phyloP scores from a whole-genome alignment of 2,113 vertebrate genomes.

The Lepisosteus oculatus region DNA sequence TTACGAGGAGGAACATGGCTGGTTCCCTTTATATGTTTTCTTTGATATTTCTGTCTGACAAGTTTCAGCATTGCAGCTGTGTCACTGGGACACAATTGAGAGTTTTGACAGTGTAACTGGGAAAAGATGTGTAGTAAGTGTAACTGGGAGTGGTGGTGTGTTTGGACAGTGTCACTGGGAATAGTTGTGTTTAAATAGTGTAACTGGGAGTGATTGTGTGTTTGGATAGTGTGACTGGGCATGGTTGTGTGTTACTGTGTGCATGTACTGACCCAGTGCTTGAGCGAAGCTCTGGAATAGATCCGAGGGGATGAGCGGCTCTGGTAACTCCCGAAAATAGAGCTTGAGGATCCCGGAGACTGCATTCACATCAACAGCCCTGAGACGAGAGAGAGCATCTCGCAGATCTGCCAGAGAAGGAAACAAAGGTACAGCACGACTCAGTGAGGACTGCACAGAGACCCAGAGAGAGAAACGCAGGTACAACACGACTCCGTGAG shows the following conservation, averaged over 20 bases:
- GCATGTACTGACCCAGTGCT: slow-evolving; percentile 41
- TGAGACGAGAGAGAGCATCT: slow-evolving; percentile 56
- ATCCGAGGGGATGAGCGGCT: slow-evolving; percentile 56
- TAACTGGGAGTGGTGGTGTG: too few species aligned
- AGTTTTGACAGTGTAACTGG: too few species aligned
- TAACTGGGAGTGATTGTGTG: too few species aligned
- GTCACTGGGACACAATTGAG: not conserved
- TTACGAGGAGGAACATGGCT: too few species aligned
- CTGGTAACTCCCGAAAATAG: slow-evolving; percentile 66
- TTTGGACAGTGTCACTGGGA: too few species aligned
- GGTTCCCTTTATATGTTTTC: too few species aligned
- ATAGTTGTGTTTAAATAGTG: too few species aligned
- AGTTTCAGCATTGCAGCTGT: not conserved
- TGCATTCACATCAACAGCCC: slow-evolving; percentile 53
- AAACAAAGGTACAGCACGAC: not conserved
- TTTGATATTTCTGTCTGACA: not conserved
- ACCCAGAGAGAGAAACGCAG: not conserved
- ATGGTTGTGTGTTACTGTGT: too few species aligned
- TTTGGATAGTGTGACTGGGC: too few species aligned
- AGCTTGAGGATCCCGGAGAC: slow-evolving; percentile 66
- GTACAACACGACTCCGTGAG: not conserved
- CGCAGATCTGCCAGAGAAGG: slow-evolving; percentile 48
- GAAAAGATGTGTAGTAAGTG: too few species aligned
- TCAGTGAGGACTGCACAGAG: not conserved
- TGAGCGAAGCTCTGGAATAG: slow-evolving; percentile 51